Evolutionary conservation across 2,888 invertebrate genomes (phyloP).

Genomic region (Matsumyia berberina): DNA sequence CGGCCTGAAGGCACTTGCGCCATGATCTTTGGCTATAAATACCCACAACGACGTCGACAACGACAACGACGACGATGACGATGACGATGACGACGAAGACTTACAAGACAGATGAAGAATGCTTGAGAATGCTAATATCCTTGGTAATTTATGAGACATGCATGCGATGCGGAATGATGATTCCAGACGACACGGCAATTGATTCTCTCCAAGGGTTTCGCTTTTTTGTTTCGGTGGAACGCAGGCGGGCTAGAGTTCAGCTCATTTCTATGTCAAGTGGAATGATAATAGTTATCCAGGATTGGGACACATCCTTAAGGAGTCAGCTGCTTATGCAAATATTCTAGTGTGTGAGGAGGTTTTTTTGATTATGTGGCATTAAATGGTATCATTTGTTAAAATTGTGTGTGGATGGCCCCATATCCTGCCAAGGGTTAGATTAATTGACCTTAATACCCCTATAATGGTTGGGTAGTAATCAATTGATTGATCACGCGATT

Average conservation of each 20-base stretch:
- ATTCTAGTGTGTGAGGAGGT: conserved; percentile 46
- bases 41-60: conserved; percentile 39
- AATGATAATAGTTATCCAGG: conserved; percentile 65
- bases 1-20: conserved; percentile 52
- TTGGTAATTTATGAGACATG: conserved; percentile 71
- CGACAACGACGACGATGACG: conserved; percentile 15
- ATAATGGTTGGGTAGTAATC: conserved; percentile 41
- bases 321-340: conserved; percentile 59
- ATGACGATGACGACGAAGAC: conserved; percentile 20
- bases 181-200: conserved; percentile 67
- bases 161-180: conserved; percentile 70
- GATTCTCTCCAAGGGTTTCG: conserved; percentile 46
- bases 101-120: conserved; percentile 67
- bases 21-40: conserved; percentile 74
- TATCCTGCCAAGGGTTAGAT: conserved; percentile 20
- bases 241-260: conserved; percentile 15
- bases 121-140: conserved; percentile 75
- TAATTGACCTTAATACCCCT: conserved; percentile 49
- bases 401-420: conserved; percentile 17
- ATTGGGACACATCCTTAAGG: conserved; percentile 53
- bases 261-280: conserved; percentile 71
- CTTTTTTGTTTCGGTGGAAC: neutral
- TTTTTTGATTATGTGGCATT: conserved; percentile 67
- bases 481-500: conserved; percentile 48
- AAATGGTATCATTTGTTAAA: conserved; percentile 58